Base-by-base conservation (phyloP, 2,888 invertebrate genomes). In the Lasioglossum marginatum region DNA sequence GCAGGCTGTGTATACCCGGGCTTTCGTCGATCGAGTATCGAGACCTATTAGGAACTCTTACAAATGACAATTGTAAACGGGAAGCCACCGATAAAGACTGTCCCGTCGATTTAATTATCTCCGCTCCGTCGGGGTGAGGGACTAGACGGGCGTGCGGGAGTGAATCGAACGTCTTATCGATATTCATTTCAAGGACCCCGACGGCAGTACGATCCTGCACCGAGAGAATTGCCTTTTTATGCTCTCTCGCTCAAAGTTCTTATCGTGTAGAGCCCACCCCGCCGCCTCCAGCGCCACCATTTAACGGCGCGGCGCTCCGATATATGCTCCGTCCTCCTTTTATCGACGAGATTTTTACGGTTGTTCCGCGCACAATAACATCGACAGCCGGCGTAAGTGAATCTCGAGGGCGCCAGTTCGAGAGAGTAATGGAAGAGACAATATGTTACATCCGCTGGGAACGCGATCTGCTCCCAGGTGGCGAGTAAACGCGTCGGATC, bases 21-120 rank as follows among this genome's bases (percentile, higher is more conserved):
- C 68, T 60, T 43, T 31, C 10, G 34, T 52, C 63, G 48, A 63
- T 52, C 74, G 79, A 57, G 66, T n/a, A 72, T 81, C 76, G 71
- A 27, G 77, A 68, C 73, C 77, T 48, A 68, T 80, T 77, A 72
- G 73, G 66, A 73, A 73, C 83, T 72, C 77, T 76, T 77, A 77
- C 66, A 79, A 85, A 85, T 60, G 73, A 57, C 79, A 83, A 83
- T 83, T 83, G 83, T 79, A 80, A 80, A 79, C 83, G 76, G 78
- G 70, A 77, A 76, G 77, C 81, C 81, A n/a, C 34, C 60, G 79
- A 79, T 77, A 74, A 74, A 77, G 79, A 68, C 76, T 57, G 79
- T 52, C 76, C 86, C 73, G 60, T 78, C 75, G 70, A 87, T 88
- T 87, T 83, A 85, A 88, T 88, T 86, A 88, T 83, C 81, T 77